Evolutionary conservation across 2,797 vertebrate genomes (phyloP).

Genomic region (Cossypha dichroa): DNA sequence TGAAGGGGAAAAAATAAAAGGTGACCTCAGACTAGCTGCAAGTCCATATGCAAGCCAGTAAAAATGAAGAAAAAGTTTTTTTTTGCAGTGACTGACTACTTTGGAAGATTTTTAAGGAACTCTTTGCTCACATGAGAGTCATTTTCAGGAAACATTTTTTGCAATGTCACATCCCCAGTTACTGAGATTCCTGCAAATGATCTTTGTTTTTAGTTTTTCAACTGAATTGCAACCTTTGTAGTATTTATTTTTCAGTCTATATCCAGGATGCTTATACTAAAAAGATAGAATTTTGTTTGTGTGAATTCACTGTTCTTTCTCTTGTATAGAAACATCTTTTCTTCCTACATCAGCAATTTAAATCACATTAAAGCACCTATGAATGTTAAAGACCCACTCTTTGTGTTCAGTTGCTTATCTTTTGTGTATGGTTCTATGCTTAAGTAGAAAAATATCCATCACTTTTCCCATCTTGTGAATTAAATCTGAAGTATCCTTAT

Average conservation of each 20-base stretch:
- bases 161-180: neutral
- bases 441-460: neutral
- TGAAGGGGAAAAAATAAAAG: neutral
- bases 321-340: neutral
- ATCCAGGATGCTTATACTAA: neutral
- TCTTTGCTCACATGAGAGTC: neutral
- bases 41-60: neutral
- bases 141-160: neutral
- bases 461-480: neutral
- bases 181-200: neutral
- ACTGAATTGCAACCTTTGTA: neutral
- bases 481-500: neutral
- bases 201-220: neutral
- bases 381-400: neutral
- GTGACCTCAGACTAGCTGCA: neutral
- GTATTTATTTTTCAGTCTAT: neutral
- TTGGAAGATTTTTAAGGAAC: neutral
- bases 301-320: neutral
- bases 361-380: neutral
- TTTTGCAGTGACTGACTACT: neutral
- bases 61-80: constrained; percentile 13
- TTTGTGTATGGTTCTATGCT: neutral
- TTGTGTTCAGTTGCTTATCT: neutral
- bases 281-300: neutral
- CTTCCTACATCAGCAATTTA: neutral